Evolutionary conservation across 1,140 invertebrate species (phyloP), one percentile per base, ranked within the genome.

Genomic region (Drosophila prosaltans): DNA sequence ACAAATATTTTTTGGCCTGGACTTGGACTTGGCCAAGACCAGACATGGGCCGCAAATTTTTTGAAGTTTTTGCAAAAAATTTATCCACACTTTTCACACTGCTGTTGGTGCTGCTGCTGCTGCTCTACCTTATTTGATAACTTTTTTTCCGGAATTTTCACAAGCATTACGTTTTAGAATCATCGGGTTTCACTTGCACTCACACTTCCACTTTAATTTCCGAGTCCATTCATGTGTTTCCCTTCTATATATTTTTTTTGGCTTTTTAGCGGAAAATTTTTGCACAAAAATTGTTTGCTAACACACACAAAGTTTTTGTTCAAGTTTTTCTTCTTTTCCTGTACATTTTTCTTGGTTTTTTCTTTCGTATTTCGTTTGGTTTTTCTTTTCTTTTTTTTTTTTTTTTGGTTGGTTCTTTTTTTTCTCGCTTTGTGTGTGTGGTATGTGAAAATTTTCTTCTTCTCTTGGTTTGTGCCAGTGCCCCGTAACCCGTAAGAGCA

Each of bases 401-500:
- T 51, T 40, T 63, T 62, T 59, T 36, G 43, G 26, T 62, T 40
- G 54, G 28, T 64, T 58, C 32, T 36, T 36, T 36, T 36, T 36
- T 36, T 36, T 36, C 6, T 36, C 32, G 32, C 32, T 21, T 8
- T 16, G 11, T 65, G 39, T 65, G 39, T 72, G 76, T 72, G 75
- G 57, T 78, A 63, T 80, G 69, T 77, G 70, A 69, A 65, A 78
- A 79, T 77, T 74, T 78, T 70, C 65, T 68, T 75, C 65, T 69
- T 57, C 66, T 76, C 63, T 59, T 64, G 30, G 74, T 75, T 76
- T 74, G 76, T 81, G 74, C 75, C 71, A 69, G 66, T 51, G 65
- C 57, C 66, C 59, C 69, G 68, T 70, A 69, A 69, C 72, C 84
- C 85, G 84, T 79, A 83, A 88, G 79, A 88, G 84, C 86, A 90